A percentile compares a stretch with the other conserved stretches of the same genome.
phyloP scores from a whole-genome alignment of 92 coral and sea anemone species.

The Isaurus tuberculatus region DNA sequence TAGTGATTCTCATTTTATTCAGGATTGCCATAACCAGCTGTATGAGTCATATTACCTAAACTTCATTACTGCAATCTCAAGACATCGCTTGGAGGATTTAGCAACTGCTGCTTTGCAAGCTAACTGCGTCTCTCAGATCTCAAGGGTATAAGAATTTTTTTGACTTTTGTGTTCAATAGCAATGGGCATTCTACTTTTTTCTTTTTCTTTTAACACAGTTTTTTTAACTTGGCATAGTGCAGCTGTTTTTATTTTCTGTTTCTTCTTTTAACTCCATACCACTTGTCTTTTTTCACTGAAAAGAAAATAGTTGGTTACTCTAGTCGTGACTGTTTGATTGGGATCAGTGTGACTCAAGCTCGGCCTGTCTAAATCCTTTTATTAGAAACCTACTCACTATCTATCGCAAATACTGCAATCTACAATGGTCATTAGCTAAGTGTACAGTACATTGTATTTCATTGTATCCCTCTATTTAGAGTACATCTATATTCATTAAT shows the following conservation, averaged over 20 bases:
- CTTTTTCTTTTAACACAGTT: neutral
- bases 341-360: too few relatives aligned
- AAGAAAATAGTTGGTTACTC: too few relatives aligned
- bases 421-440: too few relatives aligned
- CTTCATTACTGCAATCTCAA: constrained; percentile 94
- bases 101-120: constrained; percentile 94
- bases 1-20: neutral
- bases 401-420: too few relatives aligned
- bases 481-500: too few relatives aligned
- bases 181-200: neutral
- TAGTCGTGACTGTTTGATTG: neutral
- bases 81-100: constrained; percentile 92
- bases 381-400: too few relatives aligned
- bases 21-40: constrained; percentile 94
- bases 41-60: constrained; percentile 96
- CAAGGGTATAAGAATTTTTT: constrained; percentile 68
- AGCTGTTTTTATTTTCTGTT: too few relatives aligned
- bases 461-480: too few relatives aligned
- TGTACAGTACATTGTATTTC: too few relatives aligned
- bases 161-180: neutral
- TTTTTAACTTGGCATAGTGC: neutral
- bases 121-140: constrained; percentile 93
- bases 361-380: too few relatives aligned
- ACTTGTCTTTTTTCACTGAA: too few relatives aligned
- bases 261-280: too few relatives aligned